Evolutionary conservation across 1,140 invertebrate genomes (phyloP).

Genomic region (Heliothis virescens): DNA sequence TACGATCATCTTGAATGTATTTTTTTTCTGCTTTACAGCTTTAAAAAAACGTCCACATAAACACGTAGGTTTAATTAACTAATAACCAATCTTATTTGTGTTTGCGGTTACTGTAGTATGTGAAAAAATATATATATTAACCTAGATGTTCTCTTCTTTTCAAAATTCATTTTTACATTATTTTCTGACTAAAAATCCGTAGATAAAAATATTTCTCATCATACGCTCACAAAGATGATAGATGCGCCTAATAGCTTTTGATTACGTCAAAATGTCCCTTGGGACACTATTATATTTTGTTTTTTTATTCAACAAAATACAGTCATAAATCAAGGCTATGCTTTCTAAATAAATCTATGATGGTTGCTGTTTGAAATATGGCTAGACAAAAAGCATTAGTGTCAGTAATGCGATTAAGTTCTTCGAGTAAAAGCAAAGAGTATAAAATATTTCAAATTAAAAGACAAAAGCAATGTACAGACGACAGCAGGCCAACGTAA

Average conservation of each 20-base stretch:
- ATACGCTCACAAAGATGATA: slow-evolving; percentile 30
- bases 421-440: neutral
- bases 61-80: no score
- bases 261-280: slow-evolving; percentile 18
- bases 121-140: neutral
- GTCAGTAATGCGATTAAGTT: slow-evolving; percentile 26
- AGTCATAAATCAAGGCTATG: slow-evolving; percentile 28
- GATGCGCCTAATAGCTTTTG: slow-evolving; percentile 27
- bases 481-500: no score
- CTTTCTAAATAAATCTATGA: slow-evolving; percentile 22
- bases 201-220: slow-evolving; percentile 3
- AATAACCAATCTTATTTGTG: no score
- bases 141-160: neutral
- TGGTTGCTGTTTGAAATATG: slow-evolving; percentile 4
- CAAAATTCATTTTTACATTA: neutral
- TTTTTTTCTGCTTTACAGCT: no score
- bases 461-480: neutral
- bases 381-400: slow-evolving; percentile 15
- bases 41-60: no score
- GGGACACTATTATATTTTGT: slow-evolving; percentile 4
- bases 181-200: neutral
- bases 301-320: slow-evolving; percentile 28
- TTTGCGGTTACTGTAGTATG: no score
- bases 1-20: no score
- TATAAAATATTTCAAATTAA: neutral